A percentile compares a stretch with the other conserved stretches of the same genome.
phyloP scores from a whole-genome alignment of 2,113 vertebrate species.

The Meriones unguiculatus region DNA sequence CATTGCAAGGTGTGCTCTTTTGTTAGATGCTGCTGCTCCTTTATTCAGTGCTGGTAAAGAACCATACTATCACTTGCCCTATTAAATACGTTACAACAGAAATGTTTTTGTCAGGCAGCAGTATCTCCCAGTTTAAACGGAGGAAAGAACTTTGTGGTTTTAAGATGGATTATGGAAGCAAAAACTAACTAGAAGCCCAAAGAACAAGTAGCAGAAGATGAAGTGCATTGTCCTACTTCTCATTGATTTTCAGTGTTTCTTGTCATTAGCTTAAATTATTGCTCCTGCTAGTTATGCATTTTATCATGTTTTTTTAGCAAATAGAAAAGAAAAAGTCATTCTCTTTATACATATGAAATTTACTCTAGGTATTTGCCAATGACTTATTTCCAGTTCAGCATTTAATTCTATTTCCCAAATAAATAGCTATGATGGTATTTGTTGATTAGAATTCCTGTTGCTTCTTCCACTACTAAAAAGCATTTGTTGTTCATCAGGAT shows the following conservation, averaged over 20 bases:
- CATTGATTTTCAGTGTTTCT: not conserved
- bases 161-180: not conserved
- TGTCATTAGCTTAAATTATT: not conserved
- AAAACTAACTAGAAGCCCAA: not conserved
- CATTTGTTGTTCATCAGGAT: not conserved
- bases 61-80: conserved; percentile 5
- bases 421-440: not conserved
- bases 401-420: not conserved
- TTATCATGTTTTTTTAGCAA: conserved; percentile 9
- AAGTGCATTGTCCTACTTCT: not conserved
- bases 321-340: not conserved
- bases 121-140: not conserved
- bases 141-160: conserved; percentile 18
- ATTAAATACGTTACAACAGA: conserved; percentile 1
- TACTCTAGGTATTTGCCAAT: not conserved
- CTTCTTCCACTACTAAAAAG: not conserved
- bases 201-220: not conserved
- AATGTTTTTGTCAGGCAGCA: conserved; percentile 17
- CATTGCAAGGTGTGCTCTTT: not conserved
- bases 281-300: not conserved
- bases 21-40: not conserved
- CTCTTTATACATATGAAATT: not conserved
- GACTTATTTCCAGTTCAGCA: not conserved
- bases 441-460: not conserved
- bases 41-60: not conserved